Evolutionary conservation across 1,140 invertebrate species (phyloP), one percentile per base, ranked within the genome.

Genomic region (Lucilia sericata): DNA sequence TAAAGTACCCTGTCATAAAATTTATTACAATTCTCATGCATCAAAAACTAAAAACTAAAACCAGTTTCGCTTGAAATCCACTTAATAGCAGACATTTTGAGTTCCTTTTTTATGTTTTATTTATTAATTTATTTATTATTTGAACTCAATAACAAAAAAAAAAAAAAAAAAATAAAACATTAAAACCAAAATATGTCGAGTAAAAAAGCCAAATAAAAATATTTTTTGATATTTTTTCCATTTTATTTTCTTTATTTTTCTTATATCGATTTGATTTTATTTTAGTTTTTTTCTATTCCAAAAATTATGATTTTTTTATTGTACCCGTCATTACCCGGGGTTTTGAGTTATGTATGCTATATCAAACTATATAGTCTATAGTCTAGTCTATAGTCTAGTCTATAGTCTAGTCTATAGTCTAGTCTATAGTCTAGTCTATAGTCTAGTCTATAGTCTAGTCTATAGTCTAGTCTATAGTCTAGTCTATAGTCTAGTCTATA

Each of bases 1-100:
- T 70, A 70, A 70, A 70, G 65, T 70, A 70, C 65, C 65, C 65
- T 70, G 65, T 70, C 65, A 70, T 70, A 70, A 70, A 70, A 21
- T 70, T 70, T 70, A 70, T 70, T 70, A 70, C 65, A 21, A 25
- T 70, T 70, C 65, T 70, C 65, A 70, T 70, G 65, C 65, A 70
- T 70, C 19, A 70, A 70, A 70, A 70, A 70, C n/a, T 8, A 70
- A 70, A 70, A 70, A 70, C 65, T 70, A 21, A 70, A 70, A 70
- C 65, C 65, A 70, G 65, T 70, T 70, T 70, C 65, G 65, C 65
- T 70, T 70, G 65, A 70, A 70, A 19, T 70, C 65, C 65, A 70
- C 65, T 70, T 70, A 70, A 70, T 70, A 70, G 21, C 65, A 70
- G 65, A 70, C 19, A 70, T 70, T 70, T 70, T 70, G 55, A 21